Conservation (phyloP, 2,797 vertebrate genomes). For the Aldrovandia affinis region DNA sequence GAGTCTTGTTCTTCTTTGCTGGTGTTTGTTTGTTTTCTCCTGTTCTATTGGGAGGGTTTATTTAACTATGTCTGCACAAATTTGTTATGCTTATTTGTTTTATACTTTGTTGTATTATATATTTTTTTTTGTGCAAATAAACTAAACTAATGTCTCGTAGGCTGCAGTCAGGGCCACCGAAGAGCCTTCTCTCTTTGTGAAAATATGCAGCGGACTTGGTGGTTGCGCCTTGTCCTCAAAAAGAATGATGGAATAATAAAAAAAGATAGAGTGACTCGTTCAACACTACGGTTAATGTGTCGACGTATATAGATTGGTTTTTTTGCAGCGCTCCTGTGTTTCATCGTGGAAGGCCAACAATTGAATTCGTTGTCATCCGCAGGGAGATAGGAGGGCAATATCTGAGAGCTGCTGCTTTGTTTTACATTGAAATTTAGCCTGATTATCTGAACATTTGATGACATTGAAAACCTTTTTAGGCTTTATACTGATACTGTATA, state of each 20-base stretch:
- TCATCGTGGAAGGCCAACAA: neutral
- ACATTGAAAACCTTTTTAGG: neutral
- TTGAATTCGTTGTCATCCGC: neutral
- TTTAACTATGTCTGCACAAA: too few relatives aligned
- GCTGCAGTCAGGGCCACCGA: neutral
- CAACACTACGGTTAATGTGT: neutral
- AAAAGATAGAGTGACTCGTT: neutral
- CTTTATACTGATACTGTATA: too few relatives aligned
- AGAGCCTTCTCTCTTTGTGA: neutral
- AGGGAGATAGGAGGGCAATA: neutral
- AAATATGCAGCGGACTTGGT: neutral
- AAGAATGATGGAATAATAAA: neutral
- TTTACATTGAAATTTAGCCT: neutral
- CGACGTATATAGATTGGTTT: neutral
- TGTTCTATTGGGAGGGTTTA: neutral
- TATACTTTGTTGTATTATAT: too few relatives aligned
- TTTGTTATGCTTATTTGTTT: too few relatives aligned
- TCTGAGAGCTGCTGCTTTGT: neutral
- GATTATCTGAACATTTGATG: neutral
- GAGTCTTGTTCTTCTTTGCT: neutral
- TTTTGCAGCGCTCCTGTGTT: neutral
- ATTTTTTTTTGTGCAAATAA: too few relatives aligned
- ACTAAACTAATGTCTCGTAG: too few relatives aligned
- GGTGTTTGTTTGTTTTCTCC: neutral
- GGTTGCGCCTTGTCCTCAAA: neutral